Base-by-base conservation (phyloP, 2,888 invertebrate species). In the Empis stercorea region DNA sequence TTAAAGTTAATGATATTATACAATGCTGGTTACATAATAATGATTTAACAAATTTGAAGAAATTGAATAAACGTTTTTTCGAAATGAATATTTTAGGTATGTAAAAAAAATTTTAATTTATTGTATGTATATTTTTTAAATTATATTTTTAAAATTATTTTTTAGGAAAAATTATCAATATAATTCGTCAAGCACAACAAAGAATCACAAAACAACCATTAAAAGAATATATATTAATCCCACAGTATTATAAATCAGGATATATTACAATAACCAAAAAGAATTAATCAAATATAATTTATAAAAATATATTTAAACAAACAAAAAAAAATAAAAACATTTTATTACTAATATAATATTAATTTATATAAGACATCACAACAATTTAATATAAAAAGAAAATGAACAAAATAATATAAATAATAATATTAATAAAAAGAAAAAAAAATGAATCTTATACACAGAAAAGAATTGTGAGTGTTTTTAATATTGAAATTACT, bases 221-320 rank as follows among this genome's bases (percentile, higher is more conserved):
- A 52, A 60, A 63, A 36, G 66, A 67, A 48, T 59, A 58, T 55
- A 60, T 69, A 50, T 56, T 61, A 56, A 66, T 69, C 60, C 68
- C 68, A 49, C 68, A 68, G 61, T 69, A 66, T 63, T 69, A 69
- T 55, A 58, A 59, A 48, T 57, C 60, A 57, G 68, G 68, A 48
- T 64, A 62, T 59, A 57, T 69, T 49, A 63, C 57, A 52, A 58
- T 67, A 55, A 61, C 62, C 48, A 65, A 63, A 52, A 63, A 61
- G 23, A 27, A 27, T 27, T 27, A 27, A 27, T 7, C 9, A 27
- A 27, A 27, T 2, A 27, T 6, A 27, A 27, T 27, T 27, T 27
- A 27, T 27, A 27, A 27, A 27, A 6, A 27, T 27, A 7, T 27
- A 27, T 27, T 6, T 7, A 7, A 27, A 27, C 7, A 27, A 7